These are phyloP conservation scores for Diplogasteroides magnus DNA, from an alignment of 1,140 invertebrate genomes.

Conservation along the genomic window DNA sequence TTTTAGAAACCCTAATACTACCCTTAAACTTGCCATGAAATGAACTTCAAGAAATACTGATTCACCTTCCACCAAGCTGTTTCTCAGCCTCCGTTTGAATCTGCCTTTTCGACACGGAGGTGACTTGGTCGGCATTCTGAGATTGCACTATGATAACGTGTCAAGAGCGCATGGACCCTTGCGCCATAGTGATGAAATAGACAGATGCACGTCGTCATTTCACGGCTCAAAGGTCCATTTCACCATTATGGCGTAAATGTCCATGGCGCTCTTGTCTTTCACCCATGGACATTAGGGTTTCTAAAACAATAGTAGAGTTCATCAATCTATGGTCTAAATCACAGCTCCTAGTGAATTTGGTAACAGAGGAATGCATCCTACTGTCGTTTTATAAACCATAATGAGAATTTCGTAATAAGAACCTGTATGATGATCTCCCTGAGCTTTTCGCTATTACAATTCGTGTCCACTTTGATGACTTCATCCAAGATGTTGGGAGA, in stretches of 20 bases:
- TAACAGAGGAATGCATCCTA: neutral
- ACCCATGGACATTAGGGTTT: too few species aligned
- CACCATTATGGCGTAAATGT: neutral
- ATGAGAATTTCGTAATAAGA: too few species aligned
- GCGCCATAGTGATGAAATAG: neutral
- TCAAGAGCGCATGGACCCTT: too few species aligned
- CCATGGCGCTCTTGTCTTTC: slow-evolving; percentile 6
- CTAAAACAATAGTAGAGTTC: too few species aligned
- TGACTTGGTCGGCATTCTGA: slow-evolving; percentile 26
- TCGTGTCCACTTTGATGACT: slow-evolving; percentile 18
- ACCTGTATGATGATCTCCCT: slow-evolving; percentile 24
- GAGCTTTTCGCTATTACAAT: slow-evolving; percentile 27
- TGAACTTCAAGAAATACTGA: neutral
- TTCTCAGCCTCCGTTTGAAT: slow-evolving; percentile 26
- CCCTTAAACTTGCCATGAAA: neutral
- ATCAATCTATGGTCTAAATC: neutral
- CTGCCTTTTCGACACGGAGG: slow-evolving; percentile 19
- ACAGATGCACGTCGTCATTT: neutral
- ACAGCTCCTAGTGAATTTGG: slow-evolving; percentile 4
- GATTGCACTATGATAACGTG: neutral
- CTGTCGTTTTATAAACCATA: neutral
- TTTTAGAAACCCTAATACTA: neutral
- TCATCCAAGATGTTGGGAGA: neutral
- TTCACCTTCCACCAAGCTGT: slow-evolving; percentile 11
- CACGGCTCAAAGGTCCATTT: neutral